phyloP scores from a whole-genome alignment of 2,797 vertebrate species.

The Molossus alvarezi region DNA sequence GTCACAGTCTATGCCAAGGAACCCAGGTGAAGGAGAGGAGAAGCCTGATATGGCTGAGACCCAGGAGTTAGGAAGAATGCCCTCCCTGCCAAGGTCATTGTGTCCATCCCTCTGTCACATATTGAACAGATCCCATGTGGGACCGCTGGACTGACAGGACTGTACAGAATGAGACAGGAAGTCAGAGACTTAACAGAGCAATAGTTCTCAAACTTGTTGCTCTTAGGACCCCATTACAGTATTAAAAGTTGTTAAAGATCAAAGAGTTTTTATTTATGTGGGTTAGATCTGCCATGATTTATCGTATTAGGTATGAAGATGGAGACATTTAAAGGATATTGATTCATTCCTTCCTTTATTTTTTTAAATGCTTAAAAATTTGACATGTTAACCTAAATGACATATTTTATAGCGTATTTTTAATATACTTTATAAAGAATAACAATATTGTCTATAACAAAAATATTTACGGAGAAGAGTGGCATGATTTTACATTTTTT shows the following conservation, averaged over 20 bases:
- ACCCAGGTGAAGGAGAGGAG: slow-evolving; percentile 11
- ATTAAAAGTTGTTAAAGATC: neutral
- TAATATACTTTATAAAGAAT: slow-evolving; percentile 61
- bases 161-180: neutral
- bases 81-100: neutral
- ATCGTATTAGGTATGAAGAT: slow-evolving; percentile 23
- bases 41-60: neutral
- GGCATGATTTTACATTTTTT: neutral
- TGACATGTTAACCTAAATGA: slow-evolving; percentile 12
- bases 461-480: slow-evolving; percentile 58
- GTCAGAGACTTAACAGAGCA: slow-evolving; percentile 7
- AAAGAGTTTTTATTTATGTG: slow-evolving; percentile 11
- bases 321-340: slow-evolving; percentile 21
- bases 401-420: slow-evolving; percentile 24
- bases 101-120: neutral
- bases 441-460: slow-evolving; percentile 54
- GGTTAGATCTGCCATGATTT: neutral
- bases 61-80: neutral
- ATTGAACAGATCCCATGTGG: neutral
- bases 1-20: slow-evolving; percentile 24
- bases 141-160: neutral
- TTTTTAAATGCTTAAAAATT: slow-evolving; percentile 24
- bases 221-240: neutral
- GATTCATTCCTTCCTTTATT: slow-evolving; percentile 26
- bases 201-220: neutral